Evolutionary conservation across 2,797 vertebrate species (phyloP), one percentile per base, ranked within the genome.

Genomic region (Bryconaethiops microstoma): DNA sequence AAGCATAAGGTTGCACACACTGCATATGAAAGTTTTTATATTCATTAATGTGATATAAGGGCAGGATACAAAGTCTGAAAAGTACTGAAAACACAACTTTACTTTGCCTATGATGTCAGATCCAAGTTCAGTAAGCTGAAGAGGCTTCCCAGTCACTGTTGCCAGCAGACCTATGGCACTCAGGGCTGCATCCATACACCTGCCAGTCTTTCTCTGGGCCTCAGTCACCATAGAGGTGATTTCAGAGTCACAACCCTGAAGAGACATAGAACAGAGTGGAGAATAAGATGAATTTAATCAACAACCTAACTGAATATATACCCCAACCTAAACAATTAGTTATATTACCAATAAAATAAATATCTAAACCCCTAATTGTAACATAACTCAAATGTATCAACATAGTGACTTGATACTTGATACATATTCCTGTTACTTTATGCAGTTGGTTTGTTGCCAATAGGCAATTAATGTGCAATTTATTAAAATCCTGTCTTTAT

Each of bases 221-320:
- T 99, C 97, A 7, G 88, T 92, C 85, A 99, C 97, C 96, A 99
- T 96, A 0, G 95, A 96, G 12, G 95, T 91, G 87, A 99, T 96
- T 91, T 99, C 98, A 7, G 96, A 97, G 87, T 95, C 95, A 83
- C 97, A 98, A 0, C 97, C 97, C 98, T 99, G 68, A 79, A 62
- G 6, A 62, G 39, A 59, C 42, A 35, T 35, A 35, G 35, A 35
- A 35, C 2, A 35, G 9, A 74, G 17, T 21, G 54, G 29, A 14
- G n/a, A 59, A 40, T 19, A 45, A 0, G 0, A 2, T 21, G 14
- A 54, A 52, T 4, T 48, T 68, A 21, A 3, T 25, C 6, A 70
- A 45, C 21, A 23, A 25, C 23, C 10, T 16, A 69, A 21, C 1
- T 29, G 14, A 19, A 12, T 42, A 45, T 8, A 45, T 13, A 8